phyloP scores from a whole-genome alignment of 1,140 invertebrate genomes.

The Atta texana region DNA sequence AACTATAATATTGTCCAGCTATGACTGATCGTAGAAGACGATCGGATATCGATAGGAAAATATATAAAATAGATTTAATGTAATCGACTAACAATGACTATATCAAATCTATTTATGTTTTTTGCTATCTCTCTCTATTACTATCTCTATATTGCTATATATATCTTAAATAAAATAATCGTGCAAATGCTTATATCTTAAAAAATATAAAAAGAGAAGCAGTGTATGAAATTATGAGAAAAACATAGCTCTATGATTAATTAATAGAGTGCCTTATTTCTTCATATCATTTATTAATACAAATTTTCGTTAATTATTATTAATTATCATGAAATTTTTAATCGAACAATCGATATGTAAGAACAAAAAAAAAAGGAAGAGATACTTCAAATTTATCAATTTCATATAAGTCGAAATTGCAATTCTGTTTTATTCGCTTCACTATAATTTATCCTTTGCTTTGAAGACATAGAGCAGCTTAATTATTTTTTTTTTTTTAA shows the following conservation, averaged over 20 bases:
- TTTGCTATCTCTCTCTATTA: not conserved
- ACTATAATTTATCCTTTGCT: not conserved
- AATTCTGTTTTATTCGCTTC: not conserved
- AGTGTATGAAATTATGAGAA: not conserved
- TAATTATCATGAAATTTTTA: not conserved
- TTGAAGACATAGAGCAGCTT: not conserved
- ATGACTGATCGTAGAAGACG: not conserved
- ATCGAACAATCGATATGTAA: not conserved
- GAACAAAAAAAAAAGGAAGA: not conserved
- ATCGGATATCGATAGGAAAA: not conserved
- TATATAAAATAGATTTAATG: not conserved
- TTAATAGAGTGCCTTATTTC: not conserved
- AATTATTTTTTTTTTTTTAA: not conserved
- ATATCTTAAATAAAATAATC: not conserved
- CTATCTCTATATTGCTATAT: not conserved
- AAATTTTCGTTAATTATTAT: not conserved
- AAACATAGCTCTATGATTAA: not conserved
- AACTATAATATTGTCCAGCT: not conserved
- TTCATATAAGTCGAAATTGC: not conserved
- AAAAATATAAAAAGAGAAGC: not conserved
- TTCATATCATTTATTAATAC: not conserved
- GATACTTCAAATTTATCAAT: not conserved
- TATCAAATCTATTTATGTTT: not conserved
- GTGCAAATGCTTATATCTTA: not conserved
- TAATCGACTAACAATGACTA: not conserved